Base-by-base conservation (phyloP, 2,888 invertebrate genomes). In the Standfussiana lucernea region DNA sequence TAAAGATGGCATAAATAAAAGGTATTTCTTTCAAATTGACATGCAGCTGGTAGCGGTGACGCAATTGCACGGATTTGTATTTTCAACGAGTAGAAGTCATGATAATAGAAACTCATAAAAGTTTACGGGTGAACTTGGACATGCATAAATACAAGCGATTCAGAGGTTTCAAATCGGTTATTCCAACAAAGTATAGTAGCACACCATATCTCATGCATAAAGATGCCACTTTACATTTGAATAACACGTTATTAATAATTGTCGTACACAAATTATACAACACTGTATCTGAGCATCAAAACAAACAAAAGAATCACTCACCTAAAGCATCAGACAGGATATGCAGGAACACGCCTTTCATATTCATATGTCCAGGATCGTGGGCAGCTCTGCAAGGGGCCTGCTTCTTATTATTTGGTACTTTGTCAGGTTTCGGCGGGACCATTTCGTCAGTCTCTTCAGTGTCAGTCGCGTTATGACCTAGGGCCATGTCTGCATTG, bases 261-360 rank as follows among this genome's bases (percentile, higher is more conserved):
- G 13, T 32, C 32, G 0, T 35, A 10, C 24, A 72, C 8, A 53
- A 47, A 66, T 56, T 50, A 62, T 45, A 62, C 24, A 45, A 37
- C 15, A n/a, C 35, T 24, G 37, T 70, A 28, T 28, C 24, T 21
- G 15, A 72, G 28, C 37, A 77, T 35, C 5, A 65, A 61, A 53
- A 53, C 10, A 66, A 32, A 40, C 53, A 77, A 59, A 73, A 81
- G 10, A 65, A 77, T 72, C 35, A 93, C 95, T 97, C 92, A 95
- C 99, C 99, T 68, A 99, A 96, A 35, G 99, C 99, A 96, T 99
- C 99, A 68, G 99, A 99, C 56, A 99, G 95, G 8, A 99, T 98
- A 93, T 99, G 99, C 74, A 99, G 97, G 94, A 99, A 99, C n/a
- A 99, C 99, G n/a, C 99, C 99, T 74, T 99, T 98, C 99, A 99